Evolutionary conservation across 2,113 vertebrate genomes (phyloP), one percentile per base, ranked within the genome.

Genomic region (Elachura formosa): DNA sequence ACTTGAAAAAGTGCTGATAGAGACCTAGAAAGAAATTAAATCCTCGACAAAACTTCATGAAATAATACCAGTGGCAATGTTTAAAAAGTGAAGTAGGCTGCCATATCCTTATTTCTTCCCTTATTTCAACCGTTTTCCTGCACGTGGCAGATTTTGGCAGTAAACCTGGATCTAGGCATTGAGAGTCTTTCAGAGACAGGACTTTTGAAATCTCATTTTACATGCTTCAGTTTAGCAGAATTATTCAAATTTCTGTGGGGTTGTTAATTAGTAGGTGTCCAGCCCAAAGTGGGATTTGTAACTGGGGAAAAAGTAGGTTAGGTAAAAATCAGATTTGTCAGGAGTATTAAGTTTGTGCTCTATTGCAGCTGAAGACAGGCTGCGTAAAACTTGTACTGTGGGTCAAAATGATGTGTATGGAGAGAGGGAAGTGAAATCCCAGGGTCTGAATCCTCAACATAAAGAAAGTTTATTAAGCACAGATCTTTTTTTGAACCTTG

Each of bases 1-100:
- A 36, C 73, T 91, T 89, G 80, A 81, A 33, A 80, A 89, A 91
- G 61, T 76, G 86, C 89, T 86, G 86, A 84, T 76, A 86, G 68
- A 93, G 51, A 41, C 67, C 31, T 22, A 15, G 63, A 76, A 84
- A 77, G 63, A 92, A 64, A 36, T 86, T 90, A 92, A 95, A 83
- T 69, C 72, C 68, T 64, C 54, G 28, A 12, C 23, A 10, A 69
- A 80, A 80, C 55, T 41, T 69, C 41, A 45, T 84, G 63, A 90
- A 90, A 83, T 73, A 73, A 45, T 40, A 87, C 14, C 54, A 54
- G 1, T 64, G 83, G 56, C 46, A 36, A 22, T 40, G 41, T 51
- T 84, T 73, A 20, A 80, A 59, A 59, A 58, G 76, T 58, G 38
- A 71, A 54, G 62, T 69, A 67, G 76, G 33, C 80, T 81, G 55